Evolutionary conservation across 1,140 invertebrate species (phyloP), one percentile per base, ranked within the genome.

Genomic region (Alviniconcha marisindica): DNA sequence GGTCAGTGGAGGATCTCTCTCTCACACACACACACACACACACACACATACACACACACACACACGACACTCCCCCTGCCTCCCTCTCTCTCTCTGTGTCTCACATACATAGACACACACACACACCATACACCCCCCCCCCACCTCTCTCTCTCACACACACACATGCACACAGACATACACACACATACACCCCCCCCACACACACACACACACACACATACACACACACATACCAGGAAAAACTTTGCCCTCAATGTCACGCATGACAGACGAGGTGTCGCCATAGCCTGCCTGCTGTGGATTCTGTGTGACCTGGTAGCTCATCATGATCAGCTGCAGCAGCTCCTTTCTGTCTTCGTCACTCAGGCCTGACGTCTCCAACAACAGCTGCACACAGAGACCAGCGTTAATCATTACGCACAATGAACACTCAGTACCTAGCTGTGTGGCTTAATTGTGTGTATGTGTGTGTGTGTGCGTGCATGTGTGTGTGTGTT

Each of bases 271-370:
- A 24, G 56, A 38, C 21, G 77, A n/a, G 31, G 77, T 56, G 56
- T 63, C 36, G 4, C 77, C 77, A n/a, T 79, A 79, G 54, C 51
- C 54, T n/a, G 31, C 77, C 15, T 60, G 51, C 56, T 51, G 12
- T 1, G 51, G 36, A 28, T 42, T 21, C 7, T 12, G 21, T 15
- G 77, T 63, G 54, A 79, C 77, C 12, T 79, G 51, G 36, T 79
- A 79, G 18, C 54, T 60, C 77, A 60, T 60, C 15, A 28, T 40
- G 51, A 79, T 63, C 77, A 79, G 54, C 56, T 79, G 51, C 18
- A 79, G 38, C 36, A 79, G 21, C 38, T 79, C 77, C 21, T 60
- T 33, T 18, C 36, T 60, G 3, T 79, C 77, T n/a, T 40, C 56
- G 31, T 42, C 14, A 24, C 33, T 60, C 28, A 79, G 36, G 18